Evolutionary conservation across 2,113 vertebrate genomes (phyloP), one percentile per base, ranked within the genome.

Genomic region (Hassar affinis): DNA sequence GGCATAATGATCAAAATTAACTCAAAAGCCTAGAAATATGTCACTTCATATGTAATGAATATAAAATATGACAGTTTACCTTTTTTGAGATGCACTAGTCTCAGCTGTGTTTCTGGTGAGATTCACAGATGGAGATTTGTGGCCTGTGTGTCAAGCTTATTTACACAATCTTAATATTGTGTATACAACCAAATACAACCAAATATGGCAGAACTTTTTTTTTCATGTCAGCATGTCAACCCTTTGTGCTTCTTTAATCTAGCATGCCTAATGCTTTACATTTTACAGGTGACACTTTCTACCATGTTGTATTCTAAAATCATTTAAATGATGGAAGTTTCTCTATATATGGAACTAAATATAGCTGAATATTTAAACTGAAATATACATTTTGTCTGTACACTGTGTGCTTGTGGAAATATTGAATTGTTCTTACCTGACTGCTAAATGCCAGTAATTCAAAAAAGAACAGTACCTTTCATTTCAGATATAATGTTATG

Each of bases 41-140:
- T n/a, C n/a, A n/a, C n/a, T n/a, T n/a, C n/a, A n/a, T n/a, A n/a
- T n/a, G n/a, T n/a, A n/a, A n/a, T n/a, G n/a, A n/a, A n/a, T n/a
- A n/a, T n/a, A n/a, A n/a, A n/a, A n/a, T n/a, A n/a, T n/a, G n/a
- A n/a, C n/a, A n/a, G n/a, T n/a, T n/a, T n/a, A n/a, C n/a, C n/a
- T n/a, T n/a, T n/a, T n/a, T n/a, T n/a, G n/a, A n/a, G n/a, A n/a
- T n/a, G n/a, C n/a, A n/a, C n/a, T n/a, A n/a, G 76, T 72, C 76
- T 51, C 5, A 0, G 10, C 38, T 79, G 38, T 52, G 83, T 38
- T 27, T 56, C 59, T 25, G 11, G 59, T 83, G 56, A 77, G 59
- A 77, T 79, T 54, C 64, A 47, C 62, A 74, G 42, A 81, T 78
- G 76, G 38, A 80, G 69, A 68, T 72, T 79, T 79, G 78, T 38